Base-by-base conservation (phyloP, 2,888 invertebrate genomes). In the Eupithecia subumbrata region DNA sequence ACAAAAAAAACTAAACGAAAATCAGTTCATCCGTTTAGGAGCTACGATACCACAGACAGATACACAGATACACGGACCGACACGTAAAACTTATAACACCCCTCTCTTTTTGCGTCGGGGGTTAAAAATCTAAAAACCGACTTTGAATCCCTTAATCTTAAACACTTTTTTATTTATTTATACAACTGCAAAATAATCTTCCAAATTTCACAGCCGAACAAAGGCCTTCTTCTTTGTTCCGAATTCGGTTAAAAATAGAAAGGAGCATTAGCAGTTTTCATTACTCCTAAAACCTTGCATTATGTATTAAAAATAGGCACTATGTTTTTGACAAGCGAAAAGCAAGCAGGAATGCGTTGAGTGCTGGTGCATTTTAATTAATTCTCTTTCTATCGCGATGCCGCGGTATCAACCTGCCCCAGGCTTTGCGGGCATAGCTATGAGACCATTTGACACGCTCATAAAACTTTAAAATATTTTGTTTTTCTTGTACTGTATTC, bases 351-450 rank as follows among this genome's bases (percentile, higher is more conserved):
- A 90, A 89, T 89, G 91, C 90, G 89, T 91, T 90, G 92, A 91
- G 92, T 92, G 92, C 89, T 93, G 91, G 90, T 93, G 94, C 92
- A 93, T 94, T 93, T 94, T 94, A 95, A 94, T 95, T 94, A 94
- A 94, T 94, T 94, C 91, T 89, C 92, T 93, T 93, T 93, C 93
- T 93, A 94, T 94, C 92, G 89, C 90, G 91, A 92, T 93, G 90
- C 88, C 88, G 90, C 88, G 91, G 89, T 94, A 94, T 93, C 94
- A 88, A 90, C 85, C 82, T 78, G 85, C 89, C 91, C 88, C 94
- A 94, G 93, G 91, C 93, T 88, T 86, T 88, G 89, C 88, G 86
- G 87, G 87, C 90, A 93, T 93, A 94, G 91, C 92, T 92, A 91
- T 84, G 85, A 86, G 85, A 87, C 89, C 87, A 90, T 92, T 90